Conservation (phyloP, 2,113 vertebrate species). For the Probosciger aterrimus region DNA sequence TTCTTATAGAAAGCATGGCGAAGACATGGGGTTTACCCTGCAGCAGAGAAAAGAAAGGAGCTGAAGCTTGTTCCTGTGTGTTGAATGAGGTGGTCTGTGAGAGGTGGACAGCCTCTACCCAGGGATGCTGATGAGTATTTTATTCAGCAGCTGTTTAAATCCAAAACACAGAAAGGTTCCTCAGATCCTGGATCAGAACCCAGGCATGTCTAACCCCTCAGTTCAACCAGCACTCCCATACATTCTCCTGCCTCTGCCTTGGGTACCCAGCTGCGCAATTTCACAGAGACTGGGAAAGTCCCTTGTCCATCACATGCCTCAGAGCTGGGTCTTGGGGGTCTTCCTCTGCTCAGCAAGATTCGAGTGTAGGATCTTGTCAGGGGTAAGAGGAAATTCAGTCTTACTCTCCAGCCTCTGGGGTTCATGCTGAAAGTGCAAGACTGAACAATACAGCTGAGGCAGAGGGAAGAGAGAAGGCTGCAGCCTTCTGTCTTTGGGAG, state of each 20-base stretch:
- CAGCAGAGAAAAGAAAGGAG: background rate
- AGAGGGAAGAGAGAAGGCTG: background rate
- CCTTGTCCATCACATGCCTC: background rate
- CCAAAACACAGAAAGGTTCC: background rate
- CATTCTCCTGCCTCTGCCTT: fast-evolving
- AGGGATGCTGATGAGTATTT: background rate
- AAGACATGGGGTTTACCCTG: background rate
- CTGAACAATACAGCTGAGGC: background rate
- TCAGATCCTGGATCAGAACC: background rate
- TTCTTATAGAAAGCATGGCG: background rate
- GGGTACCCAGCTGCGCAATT: background rate
- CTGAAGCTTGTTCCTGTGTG: background rate
- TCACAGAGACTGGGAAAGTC: background rate
- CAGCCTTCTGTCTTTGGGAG: background rate
- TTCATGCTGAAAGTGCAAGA: background rate
- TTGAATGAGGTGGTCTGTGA: background rate
- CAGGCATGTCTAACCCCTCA: background rate
- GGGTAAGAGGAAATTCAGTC: background rate
- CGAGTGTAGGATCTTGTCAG: background rate
- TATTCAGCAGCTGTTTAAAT: background rate
- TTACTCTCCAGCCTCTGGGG: background rate
- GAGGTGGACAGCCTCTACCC: background rate
- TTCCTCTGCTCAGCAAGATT: background rate
- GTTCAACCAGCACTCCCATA: background rate
- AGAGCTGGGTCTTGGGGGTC: background rate